Percentiles rank a stretch among this genome's conserved stretches.
Evolutionary conservation across 1,140 invertebrate species (phyloP).

Genomic region (Mycetomoellerius zeteki): DNA sequence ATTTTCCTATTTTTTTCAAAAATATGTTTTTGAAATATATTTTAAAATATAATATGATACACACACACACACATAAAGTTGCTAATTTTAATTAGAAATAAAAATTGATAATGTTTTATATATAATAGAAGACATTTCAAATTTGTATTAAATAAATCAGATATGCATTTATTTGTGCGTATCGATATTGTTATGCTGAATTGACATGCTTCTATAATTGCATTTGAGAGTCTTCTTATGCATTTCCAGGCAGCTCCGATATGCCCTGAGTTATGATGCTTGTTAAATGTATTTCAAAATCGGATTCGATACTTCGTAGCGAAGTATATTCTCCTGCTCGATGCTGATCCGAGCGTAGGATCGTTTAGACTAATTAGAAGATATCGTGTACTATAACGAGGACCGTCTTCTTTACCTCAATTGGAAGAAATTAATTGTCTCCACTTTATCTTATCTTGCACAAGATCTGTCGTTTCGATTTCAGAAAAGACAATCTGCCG

Average conservation of each 20-base stretch:
- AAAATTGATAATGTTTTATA: not conserved
- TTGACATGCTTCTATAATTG: slow-evolving; percentile 6
- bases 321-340: not conserved
- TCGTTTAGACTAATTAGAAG: slow-evolving; percentile 70
- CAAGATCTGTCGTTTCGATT: slow-evolving; percentile 60
- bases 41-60: not conserved
- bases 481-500: slow-evolving; percentile 29
- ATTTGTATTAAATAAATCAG: not conserved
- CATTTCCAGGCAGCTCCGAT: not conserved
- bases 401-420: not conserved
- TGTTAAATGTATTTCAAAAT: slow-evolving; percentile 65
- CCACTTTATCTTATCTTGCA: slow-evolving; percentile 49
- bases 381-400: slow-evolving; percentile 67
- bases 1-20: not conserved
- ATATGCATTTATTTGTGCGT: not conserved
- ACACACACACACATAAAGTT: not conserved
- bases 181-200: slow-evolving; percentile 16
- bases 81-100: not conserved
- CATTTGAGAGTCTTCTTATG: slow-evolving; percentile 8
- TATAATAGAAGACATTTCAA: not conserved
- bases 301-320: slow-evolving; percentile 55
- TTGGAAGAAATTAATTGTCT: slow-evolving; percentile 73
- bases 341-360: slow-evolving; percentile 27
- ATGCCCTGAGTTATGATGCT: slow-evolving; percentile 64
- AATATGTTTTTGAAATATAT: not conserved